These are phyloP conservation scores for Micromesistius poutassou DNA, from an alignment of 2,797 vertebrate genomes.

Conservation along the genomic window DNA sequence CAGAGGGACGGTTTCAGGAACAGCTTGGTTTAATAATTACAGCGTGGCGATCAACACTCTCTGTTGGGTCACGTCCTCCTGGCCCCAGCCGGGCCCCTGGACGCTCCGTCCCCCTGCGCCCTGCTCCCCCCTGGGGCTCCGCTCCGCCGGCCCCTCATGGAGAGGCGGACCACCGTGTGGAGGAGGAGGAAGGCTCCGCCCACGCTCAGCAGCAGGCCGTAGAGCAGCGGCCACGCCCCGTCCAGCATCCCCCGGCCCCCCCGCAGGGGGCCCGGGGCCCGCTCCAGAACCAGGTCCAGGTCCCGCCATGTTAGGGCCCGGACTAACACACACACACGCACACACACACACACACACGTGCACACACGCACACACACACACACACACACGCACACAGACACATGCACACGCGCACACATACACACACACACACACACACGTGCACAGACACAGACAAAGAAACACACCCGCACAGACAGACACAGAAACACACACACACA, in stretches of 20 bases:
- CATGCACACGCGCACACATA: conserved; percentile 11
- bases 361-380: conserved; percentile 6
- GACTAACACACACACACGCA: conserved; percentile 39
- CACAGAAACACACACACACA: neutral
- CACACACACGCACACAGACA: conserved; percentile 6
- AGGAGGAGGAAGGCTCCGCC: conserved; percentile 52
- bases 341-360: neutral
- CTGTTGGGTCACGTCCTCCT: neutral
- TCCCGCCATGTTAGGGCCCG: conserved; percentile 53
- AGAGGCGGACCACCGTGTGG: conserved; percentile 35
- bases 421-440: conserved; percentile 11
- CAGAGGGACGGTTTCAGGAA: neutral
- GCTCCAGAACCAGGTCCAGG: conserved; percentile 73
- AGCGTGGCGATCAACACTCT: neutral
- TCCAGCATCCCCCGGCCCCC: conserved; percentile 51
- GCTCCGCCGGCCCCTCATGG: conserved; percentile 4
- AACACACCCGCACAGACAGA: conserved; percentile 3
- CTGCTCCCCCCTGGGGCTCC: neutral
- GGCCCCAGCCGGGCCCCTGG: neutral
- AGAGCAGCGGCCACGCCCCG: conserved; percentile 66
- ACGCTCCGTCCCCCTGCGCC: neutral
- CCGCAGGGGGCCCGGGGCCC: conserved; percentile 56
- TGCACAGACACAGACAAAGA: conserved; percentile 10
- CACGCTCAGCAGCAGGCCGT: conserved; percentile 75
- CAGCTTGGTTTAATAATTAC: neutral